These are phyloP conservation scores for Polypedilum pembai DNA, from an alignment of 1,140 invertebrate species.

Conservation along the genomic window DNA sequence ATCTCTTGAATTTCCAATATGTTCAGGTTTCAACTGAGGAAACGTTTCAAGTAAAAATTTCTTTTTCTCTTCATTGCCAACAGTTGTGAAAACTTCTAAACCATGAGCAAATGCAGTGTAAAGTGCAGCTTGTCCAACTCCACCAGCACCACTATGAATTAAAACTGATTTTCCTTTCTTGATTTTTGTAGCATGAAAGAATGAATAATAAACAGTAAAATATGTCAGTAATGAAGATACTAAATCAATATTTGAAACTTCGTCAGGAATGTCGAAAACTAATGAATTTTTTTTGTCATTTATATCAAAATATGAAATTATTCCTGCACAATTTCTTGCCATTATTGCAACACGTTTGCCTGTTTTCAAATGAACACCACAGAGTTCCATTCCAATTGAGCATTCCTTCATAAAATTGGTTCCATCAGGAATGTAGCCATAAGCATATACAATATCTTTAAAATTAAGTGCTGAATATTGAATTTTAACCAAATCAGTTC, in stretches of 20 bases:
- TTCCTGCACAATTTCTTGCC: background rate
- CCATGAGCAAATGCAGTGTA: constrained; percentile 53
- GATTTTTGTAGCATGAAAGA: constrained; percentile 44
- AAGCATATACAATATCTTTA: constrained; percentile 62
- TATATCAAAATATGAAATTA: too few species aligned
- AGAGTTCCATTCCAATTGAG: constrained; percentile 61
- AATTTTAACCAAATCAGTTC: constrained; percentile 46
- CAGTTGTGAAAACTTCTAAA: constrained; percentile 54
- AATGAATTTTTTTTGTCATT: too few species aligned
- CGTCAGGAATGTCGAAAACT: constrained; percentile 36
- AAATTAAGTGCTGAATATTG: constrained; percentile 61
- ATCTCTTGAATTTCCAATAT: constrained; percentile 50
- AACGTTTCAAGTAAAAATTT: constrained; percentile 39
- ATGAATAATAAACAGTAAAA: too few species aligned
- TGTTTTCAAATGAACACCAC: constrained; percentile 32
- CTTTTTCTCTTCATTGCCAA: constrained; percentile 44
- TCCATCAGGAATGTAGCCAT: constrained; percentile 56
- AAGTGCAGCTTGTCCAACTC: constrained; percentile 69
- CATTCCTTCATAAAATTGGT: constrained; percentile 44
- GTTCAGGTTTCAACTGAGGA: constrained; percentile 37
- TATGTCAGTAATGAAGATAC: constrained; percentile 42
- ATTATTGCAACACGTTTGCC: constrained; percentile 42
- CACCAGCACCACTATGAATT: constrained; percentile 67
- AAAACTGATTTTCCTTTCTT: constrained; percentile 57
- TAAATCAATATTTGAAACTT: constrained; percentile 44